These are phyloP conservation scores for Pardosa pseudoannulata DNA, from an alignment of 2,888 invertebrate genomes.

Conservation along the genomic window DNA sequence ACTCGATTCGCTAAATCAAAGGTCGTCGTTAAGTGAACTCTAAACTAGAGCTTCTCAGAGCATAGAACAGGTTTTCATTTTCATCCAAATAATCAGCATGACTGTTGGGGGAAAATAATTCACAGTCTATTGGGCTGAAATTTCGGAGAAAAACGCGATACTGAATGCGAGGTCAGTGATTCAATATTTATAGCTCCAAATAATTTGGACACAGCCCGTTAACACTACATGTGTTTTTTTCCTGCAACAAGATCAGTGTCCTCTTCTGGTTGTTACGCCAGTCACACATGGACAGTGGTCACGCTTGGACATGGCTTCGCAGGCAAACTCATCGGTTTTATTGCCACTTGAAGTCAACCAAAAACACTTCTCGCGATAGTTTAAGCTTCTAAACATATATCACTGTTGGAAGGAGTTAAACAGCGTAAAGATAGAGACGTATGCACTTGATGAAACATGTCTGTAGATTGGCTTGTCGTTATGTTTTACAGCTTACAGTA, in stretches of 20 bases:
- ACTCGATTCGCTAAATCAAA: conserved; percentile 22
- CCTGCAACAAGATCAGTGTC: conserved; percentile 33
- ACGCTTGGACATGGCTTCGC: neutral
- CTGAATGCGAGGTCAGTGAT: conserved; percentile 41
- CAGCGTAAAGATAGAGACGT: too few relatives aligned
- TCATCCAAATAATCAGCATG: conserved; percentile 34
- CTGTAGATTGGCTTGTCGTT: too few relatives aligned
- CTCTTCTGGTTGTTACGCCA: neutral
- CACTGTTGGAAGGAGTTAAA: too few relatives aligned
- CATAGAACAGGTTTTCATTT: too few relatives aligned
- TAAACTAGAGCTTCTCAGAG: too few relatives aligned
- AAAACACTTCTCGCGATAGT: too few relatives aligned
- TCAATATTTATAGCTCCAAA: conserved; percentile 43
- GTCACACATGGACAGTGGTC: conserved; percentile 20
- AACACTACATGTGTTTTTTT: conserved; percentile 5
- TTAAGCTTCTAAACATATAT: too few relatives aligned
- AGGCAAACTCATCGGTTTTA: neutral
- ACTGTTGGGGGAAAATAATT: conserved; percentile 22
- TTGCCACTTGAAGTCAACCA: neutral
- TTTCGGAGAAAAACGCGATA: conserved; percentile 25
- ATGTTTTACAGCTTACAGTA: too few relatives aligned
- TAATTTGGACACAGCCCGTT: conserved; percentile 42
- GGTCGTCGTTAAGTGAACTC: too few relatives aligned
- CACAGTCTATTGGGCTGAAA: conserved; percentile 27
- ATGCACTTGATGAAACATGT: too few relatives aligned